Percentiles rank a stretch among this genome's conserved stretches.
These are phyloP conservation scores for Tyrophagus putrescentiae DNA, from an alignment of 1,140 invertebrate genomes.

Conservation along the genomic window DNA sequence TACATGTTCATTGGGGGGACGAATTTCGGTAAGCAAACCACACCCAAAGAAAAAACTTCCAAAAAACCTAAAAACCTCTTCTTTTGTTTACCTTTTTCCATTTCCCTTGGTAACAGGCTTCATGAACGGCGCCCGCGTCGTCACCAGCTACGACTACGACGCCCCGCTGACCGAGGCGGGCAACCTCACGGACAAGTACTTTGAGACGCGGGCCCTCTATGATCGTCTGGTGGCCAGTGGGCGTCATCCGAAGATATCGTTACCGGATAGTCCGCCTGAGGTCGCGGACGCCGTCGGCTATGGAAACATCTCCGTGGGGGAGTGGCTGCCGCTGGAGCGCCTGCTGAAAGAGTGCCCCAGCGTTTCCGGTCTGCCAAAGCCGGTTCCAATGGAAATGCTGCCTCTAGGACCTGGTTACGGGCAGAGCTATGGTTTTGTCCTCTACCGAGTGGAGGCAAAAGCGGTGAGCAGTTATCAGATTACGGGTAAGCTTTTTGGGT, in stretches of 20 bases:
- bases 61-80: no score
- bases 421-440: slow-evolving; percentile 6
- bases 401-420: neutral
- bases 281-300: neutral
- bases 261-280: neutral
- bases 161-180: slow-evolving; percentile 39
- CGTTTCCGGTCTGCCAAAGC: neutral
- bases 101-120: no score
- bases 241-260: neutral
- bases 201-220: slow-evolving; percentile 33
- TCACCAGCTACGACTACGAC: slow-evolving; percentile 41
- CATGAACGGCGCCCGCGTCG: slow-evolving; percentile 28
- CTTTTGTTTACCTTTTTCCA: no score
- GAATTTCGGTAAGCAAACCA: slow-evolving; percentile 25
- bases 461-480: neutral
- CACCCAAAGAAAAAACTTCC: no score
- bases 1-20: slow-evolving; percentile 28
- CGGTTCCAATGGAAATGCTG: slow-evolving; percentile 8
- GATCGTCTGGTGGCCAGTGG: neutral
- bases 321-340: neutral
- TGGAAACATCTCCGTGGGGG: neutral
- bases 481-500: neutral
- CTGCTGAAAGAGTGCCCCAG: neutral
- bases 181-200: slow-evolving; percentile 37
- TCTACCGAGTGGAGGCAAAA: neutral